Base-by-base conservation (phyloP, 2,888 invertebrate species). In the Toxonevra muliebris region DNA sequence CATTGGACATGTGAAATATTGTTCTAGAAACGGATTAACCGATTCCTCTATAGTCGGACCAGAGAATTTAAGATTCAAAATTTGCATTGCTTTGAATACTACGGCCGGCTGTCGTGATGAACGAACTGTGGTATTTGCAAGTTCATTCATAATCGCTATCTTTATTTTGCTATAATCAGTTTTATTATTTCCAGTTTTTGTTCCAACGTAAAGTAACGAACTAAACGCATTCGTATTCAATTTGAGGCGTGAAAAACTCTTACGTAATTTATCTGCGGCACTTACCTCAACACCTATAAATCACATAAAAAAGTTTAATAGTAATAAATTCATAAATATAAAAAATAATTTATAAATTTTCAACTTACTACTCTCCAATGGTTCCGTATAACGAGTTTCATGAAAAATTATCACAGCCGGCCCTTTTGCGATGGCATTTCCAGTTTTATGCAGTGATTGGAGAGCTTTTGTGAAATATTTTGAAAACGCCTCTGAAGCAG, bases 361-460 rank as follows among this genome's bases (percentile, higher is more conserved):
- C 15, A 20, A 59, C 85, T 81, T 80, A 88, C 89, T 87, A 72
- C 87, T 87, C 71, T 87, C 86, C 65, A 93, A 83, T 10, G 90
- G 89, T 75, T 89, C 88, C 13, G 93, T 93, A 77, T 92, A 89
- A 61, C 87, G 86, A 1, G 93, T 93, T 84, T 94, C 93, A 80
- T 94, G 94, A 84, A 93, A 93, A 71, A 94, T 89, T 66, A 93
- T 88, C 41, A 93, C 88, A 72, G 91, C 89, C 50, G 94, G 94
- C 19, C 93, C 93, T 67, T 91, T 83, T 30, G 88, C 87, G 66
- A 88, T 88, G 20, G 81, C 78, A 58, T 81, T 80, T 61, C 80
- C 80, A 55, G 79, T 77, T 66, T 80, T 77, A 45, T 79, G 77
- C 48, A 79, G 68, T 15, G 80, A 77, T 70, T 83, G 81, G 57